Evolutionary conservation across 2,797 vertebrate species (phyloP), one percentile per base, ranked within the genome.

Genomic region (Tiaroga cobitis): DNA sequence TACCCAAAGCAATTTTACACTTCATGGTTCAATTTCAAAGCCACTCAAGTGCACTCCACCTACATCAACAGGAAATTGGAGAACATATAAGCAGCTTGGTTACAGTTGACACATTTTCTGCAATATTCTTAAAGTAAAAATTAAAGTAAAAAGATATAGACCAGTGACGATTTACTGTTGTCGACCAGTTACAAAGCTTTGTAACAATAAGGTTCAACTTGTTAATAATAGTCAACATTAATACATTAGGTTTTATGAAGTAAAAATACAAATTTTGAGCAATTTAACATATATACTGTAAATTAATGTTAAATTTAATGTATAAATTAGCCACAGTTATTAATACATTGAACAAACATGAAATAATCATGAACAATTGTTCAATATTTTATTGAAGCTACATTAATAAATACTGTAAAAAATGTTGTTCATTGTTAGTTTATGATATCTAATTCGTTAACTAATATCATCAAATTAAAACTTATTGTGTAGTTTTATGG

Each of bases 1-100:
- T 74, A 91, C 86, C 89, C 89, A 91, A 92, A 91, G 87, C 92
- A 90, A 92, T 93, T 93, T 93, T 90, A 93, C 90, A 92, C 91
- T 92, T 93, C 91, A 93, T 84, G 92, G 90, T 92, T 87, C 88
- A 91, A 93, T 94, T 92, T 91, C 74, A 88, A 73, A 91, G 89
- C 82, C 88, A 80, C 89, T 85, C 88, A 87, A 91, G 91, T 92
- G 92, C 89, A 87, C n/a, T n/a, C n/a, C n/a, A n/a, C 85, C 75
- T 86, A 91, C 90, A 91, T 91, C 90, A 90, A 89, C 86, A 80
- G 73, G 59, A 91, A 88, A 90, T 82, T 91, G 90, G 81, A 80
- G 87, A 90, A 92, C 80, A 56, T 85, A 84, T 91, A 93, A 93
- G 89, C 87, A 87, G 88, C 90, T 91, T 91, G 90, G 91, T 88